Evolutionary conservation across 1,140 invertebrate genomes (phyloP).

Genomic region (Temnothorax longispinosus): DNA sequence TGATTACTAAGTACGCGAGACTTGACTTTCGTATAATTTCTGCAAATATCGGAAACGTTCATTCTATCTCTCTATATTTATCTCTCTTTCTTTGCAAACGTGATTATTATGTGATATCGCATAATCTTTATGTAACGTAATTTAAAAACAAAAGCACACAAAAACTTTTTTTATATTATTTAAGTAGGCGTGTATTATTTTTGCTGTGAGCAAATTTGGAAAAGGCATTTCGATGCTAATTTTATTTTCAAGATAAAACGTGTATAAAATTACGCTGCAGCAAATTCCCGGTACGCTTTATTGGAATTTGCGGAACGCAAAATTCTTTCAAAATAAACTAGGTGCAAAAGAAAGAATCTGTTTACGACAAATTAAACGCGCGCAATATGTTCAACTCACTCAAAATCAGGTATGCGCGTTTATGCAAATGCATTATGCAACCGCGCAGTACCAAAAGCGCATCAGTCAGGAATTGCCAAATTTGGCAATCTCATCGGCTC

Average conservation of each 20-base stretch:
- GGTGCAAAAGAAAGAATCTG: background rate
- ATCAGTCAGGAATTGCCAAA: slow-evolving; percentile 35
- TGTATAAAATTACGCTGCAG: background rate
- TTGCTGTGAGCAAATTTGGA: background rate
- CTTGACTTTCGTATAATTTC: background rate
- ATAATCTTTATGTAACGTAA: background rate
- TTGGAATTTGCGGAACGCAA: background rate
- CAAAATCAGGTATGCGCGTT: background rate
- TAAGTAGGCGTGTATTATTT: background rate
- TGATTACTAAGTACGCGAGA: background rate
- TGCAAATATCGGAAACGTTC: background rate
- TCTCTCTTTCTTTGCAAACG: background rate
- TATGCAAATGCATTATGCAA: slow-evolving; percentile 38
- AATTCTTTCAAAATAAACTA: slow-evolving; percentile 3
- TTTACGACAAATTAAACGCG: background rate
- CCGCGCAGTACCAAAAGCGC: background rate
- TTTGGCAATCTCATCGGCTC: slow-evolving; percentile 25
- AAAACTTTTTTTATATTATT: background rate
- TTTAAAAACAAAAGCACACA: background rate
- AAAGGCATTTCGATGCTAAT: background rate
- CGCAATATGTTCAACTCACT: background rate
- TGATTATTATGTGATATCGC: background rate
- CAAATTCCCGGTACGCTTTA: background rate
- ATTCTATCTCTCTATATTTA: background rate
- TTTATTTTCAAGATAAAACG: background rate